These are phyloP conservation scores for Cygnus atratus DNA, from an alignment of 2,113 vertebrate species.

Conservation along the genomic window DNA sequence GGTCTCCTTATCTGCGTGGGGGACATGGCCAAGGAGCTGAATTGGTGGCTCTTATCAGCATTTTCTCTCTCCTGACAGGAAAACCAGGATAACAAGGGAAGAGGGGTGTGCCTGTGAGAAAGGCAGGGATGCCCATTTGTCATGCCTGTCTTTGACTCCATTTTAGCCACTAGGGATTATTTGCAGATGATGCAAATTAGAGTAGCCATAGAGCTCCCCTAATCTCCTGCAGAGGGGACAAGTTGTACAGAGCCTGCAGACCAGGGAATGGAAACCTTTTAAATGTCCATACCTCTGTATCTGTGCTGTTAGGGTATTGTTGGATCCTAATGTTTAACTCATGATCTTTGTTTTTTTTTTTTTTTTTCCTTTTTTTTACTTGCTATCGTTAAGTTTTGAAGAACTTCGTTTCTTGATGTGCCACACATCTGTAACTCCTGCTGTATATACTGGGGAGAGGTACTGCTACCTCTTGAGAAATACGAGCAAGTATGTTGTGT, in stretches of 20 bases:
- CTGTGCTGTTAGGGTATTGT: background rate
- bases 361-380: background rate
- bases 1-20: background rate
- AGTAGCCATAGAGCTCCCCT: background rate
- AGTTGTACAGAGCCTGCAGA: background rate
- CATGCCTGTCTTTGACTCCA: background rate
- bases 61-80: background rate
- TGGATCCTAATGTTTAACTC: background rate
- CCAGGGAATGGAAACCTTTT: background rate
- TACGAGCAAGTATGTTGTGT: background rate
- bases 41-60: background rate
- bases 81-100: background rate
- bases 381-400: background rate
- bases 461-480: background rate
- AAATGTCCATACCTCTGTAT: accelerated
- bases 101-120: background rate
- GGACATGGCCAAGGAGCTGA: background rate
- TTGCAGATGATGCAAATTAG: background rate
- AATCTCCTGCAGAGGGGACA: background rate
- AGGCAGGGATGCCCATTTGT: background rate
- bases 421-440: background rate
- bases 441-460: background rate
- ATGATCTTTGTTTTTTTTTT: background rate
- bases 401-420: background rate
- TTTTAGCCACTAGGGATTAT: background rate